Evolutionary conservation across 2,113 vertebrate species (phyloP).

Genomic region (Platysternon megacephalum): DNA sequence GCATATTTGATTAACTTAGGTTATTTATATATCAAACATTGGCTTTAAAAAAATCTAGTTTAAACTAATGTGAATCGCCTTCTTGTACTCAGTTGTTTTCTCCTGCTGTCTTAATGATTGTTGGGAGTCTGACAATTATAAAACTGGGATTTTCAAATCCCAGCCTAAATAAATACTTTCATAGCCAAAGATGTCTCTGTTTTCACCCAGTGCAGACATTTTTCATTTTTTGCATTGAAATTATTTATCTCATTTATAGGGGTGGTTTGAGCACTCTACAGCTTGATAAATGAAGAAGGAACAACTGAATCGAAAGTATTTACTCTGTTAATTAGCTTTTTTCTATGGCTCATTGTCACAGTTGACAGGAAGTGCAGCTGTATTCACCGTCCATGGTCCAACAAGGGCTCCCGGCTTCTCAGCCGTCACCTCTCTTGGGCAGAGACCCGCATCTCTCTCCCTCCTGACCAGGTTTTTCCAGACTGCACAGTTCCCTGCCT

Average conservation of each 20-base stretch:
- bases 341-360: no score
- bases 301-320: background rate
- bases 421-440: no score
- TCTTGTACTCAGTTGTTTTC: conserved; percentile 6
- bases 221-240: background rate
- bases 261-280: background rate
- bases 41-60: conserved; percentile 12
- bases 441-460: no score
- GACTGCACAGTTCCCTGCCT: no score
- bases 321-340: background rate
- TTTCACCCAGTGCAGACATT: background rate
- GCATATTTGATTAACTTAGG: background rate
- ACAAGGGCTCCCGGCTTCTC: no score
- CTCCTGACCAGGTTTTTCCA: no score
- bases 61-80: background rate
- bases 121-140: background rate
- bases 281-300: background rate
- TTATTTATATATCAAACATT: conserved; percentile 36
- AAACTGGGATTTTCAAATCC: background rate
- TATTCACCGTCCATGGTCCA: no score
- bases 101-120: background rate
- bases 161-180: background rate
- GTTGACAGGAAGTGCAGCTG: no score
- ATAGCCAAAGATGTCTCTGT: background rate
- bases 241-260: no score